Conservation (phyloP, 2,888 invertebrate species). For the Tipula vernalis region DNA sequence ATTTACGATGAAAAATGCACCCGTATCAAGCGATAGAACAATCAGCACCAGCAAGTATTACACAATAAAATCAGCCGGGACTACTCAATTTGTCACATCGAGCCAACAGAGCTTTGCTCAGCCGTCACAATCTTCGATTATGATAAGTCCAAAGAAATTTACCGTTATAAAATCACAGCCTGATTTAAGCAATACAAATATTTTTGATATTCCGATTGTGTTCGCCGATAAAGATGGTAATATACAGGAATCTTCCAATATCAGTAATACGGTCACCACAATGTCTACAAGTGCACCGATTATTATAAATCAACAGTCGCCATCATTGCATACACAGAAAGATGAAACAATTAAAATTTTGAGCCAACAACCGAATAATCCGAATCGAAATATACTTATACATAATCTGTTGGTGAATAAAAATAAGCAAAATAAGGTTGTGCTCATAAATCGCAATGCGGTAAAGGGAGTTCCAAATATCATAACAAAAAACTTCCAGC, state of each 20-base stretch:
- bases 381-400: not conserved
- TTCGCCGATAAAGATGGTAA: conserved; percentile 46
- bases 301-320: conserved; percentile 11
- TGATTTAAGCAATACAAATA: conserved; percentile 41
- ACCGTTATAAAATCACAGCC: conserved; percentile 29
- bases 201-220: conserved; percentile 51
- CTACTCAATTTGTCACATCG: conserved; percentile 25
- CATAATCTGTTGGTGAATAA: conserved; percentile 10
- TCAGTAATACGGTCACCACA: conserved; percentile 11
- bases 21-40: not conserved
- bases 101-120: conserved; percentile 12
- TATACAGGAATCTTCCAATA: conserved; percentile 20
- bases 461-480: conserved; percentile 30
- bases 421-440: conserved; percentile 25
- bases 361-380: not conserved
- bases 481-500: conserved; percentile 23
- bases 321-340: not conserved
- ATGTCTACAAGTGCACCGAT: conserved; percentile 10
- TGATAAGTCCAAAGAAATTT: conserved; percentile 25
- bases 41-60: conserved; percentile 13
- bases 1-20: not conserved
- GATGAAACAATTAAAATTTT: not conserved
- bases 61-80: conserved; percentile 20
- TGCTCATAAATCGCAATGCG: conserved; percentile 31
- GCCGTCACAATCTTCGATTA: conserved; percentile 17